These are phyloP conservation scores for Troglohyphantes excavatus DNA, from an alignment of 2,888 invertebrate species.

Conservation along the genomic window DNA sequence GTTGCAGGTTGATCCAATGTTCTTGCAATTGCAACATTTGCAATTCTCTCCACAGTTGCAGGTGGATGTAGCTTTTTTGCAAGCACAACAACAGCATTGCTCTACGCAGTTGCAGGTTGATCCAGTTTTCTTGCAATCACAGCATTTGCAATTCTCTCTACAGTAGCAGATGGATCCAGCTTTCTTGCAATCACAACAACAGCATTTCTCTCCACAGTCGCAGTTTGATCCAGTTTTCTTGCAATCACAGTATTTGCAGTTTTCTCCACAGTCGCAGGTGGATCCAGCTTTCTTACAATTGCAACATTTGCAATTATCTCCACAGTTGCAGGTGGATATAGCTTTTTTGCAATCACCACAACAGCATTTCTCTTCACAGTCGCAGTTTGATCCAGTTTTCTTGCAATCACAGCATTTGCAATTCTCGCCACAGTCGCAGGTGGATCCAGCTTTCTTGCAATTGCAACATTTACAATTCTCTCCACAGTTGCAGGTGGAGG, in stretches of 20 bases:
- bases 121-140: neutral
- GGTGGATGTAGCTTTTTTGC: neutral
- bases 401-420: slow-evolving; percentile 12
- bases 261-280: too few species aligned
- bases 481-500: neutral
- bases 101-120: neutral
- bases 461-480: slow-evolving; percentile 13
- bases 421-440: neutral
- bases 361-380: too few species aligned
- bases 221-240: too few species aligned
- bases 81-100: slow-evolving; percentile 11
- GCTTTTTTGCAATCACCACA: too few species aligned
- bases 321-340: slow-evolving; percentile 6
- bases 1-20: neutral
- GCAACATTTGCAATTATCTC: neutral
- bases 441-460: neutral
- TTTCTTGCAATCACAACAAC: neutral
- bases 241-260: too few species aligned
- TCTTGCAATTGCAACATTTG: slow-evolving; percentile 34
- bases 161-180: neutral
- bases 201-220: neutral
- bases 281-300: neutral
- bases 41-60: slow-evolving; percentile 19
- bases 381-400: too few species aligned
- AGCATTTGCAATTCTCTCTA: neutral